These are phyloP conservation scores for Morone chrysops DNA, from an alignment of 2,113 vertebrate species.

Conservation along the genomic window DNA sequence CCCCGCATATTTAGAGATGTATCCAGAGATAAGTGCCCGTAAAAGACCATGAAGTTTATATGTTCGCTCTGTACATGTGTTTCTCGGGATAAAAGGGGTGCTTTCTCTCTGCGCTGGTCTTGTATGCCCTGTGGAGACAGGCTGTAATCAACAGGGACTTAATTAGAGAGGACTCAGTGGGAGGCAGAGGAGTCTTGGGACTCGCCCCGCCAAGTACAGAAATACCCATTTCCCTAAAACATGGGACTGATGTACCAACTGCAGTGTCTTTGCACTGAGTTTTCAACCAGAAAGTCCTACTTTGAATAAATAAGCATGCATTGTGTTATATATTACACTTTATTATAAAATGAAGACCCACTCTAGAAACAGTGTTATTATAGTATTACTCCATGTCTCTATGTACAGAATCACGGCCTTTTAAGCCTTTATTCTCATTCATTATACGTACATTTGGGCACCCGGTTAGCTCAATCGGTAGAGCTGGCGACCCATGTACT, in stretches of 20 bases:
- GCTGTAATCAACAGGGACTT: conserved; percentile 77
- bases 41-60: conserved; percentile 53
- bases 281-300: neutral
- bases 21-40: conserved; percentile 33
- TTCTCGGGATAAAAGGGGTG: conserved; percentile 65
- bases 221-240: conserved; percentile 71
- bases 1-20: conserved; percentile 26
- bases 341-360: neutral
- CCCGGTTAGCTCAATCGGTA: too few relatives aligned
- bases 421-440: too few relatives aligned
- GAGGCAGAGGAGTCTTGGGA: conserved; percentile 71
- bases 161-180: conserved; percentile 80
- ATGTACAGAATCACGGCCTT: neutral
- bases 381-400: neutral
- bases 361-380: neutral
- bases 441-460: too few relatives aligned
- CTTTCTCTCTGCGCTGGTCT: conserved; percentile 55
- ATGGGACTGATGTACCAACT: conserved; percentile 40
- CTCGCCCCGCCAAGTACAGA: conserved; percentile 78
- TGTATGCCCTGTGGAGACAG: conserved; percentile 51
- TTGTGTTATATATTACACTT: neutral
- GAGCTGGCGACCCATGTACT: too few relatives aligned
- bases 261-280: conserved; percentile 4
- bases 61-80: conserved; percentile 68
- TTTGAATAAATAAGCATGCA: neutral